These are phyloP conservation scores for Pteropus rufus DNA, from an alignment of 2,797 vertebrate genomes.

Conservation along the genomic window DNA sequence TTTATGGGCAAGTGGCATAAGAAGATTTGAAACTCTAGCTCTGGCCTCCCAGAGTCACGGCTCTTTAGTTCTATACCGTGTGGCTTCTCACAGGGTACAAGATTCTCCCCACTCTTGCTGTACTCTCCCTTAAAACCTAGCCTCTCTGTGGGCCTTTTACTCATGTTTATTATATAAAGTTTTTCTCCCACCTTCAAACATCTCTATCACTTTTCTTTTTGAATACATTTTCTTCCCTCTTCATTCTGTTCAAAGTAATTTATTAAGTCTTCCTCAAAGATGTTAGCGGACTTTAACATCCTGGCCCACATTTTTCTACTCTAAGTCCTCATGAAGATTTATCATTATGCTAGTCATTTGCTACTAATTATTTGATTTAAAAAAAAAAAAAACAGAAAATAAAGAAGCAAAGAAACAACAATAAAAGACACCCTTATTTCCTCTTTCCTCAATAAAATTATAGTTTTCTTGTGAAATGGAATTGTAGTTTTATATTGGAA, in stretches of 20 bases:
- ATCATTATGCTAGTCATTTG: neutral
- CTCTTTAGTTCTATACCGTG: neutral
- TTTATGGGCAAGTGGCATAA: neutral
- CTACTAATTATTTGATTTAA: neutral
- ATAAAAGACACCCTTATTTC: neutral
- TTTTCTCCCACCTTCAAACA: neutral
- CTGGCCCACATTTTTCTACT: neutral
- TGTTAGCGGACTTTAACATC: neutral
- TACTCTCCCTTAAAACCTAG: neutral
- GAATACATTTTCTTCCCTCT: neutral
- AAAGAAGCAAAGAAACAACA: neutral
- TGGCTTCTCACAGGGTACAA: neutral
- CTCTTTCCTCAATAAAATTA: neutral
- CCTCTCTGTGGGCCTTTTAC: neutral
- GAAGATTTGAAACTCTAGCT: neutral
- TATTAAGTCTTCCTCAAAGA: neutral
- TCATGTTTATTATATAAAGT: neutral
- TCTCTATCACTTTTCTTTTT: neutral
- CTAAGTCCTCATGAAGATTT: neutral
- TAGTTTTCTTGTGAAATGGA: neutral
- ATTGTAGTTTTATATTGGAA: neutral
- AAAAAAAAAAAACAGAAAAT: neutral
- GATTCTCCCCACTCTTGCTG: neutral
- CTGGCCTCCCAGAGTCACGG: neutral
- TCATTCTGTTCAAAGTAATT: neutral